phyloP scores from a whole-genome alignment of 2,113 vertebrate species.

The Dunckerocampus dactyliophorus region DNA sequence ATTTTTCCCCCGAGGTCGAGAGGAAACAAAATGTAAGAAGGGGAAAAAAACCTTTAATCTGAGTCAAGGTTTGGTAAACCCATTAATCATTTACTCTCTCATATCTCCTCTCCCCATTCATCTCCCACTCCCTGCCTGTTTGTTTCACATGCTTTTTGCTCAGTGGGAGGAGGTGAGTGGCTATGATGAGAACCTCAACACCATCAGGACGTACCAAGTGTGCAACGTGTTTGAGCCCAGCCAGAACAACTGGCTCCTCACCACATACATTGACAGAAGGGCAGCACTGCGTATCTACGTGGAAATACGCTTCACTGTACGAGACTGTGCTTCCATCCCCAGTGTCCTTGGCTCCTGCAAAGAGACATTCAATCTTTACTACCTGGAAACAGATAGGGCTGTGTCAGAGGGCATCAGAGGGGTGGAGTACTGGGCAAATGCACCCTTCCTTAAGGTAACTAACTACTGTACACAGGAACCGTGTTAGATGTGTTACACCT shows the following conservation, averaged over 20 bases:
- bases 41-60: conserved; percentile 60
- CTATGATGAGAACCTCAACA: conserved; percentile 95
- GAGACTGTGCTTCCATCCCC: conserved; percentile 97
- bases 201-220: conserved; percentile 96
- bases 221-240: conserved; percentile 98
- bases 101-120: conserved; percentile 11
- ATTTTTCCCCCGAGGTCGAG: conserved; percentile 36
- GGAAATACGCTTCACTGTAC: conserved; percentile 97
- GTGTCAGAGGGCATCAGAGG: conserved; percentile 84
- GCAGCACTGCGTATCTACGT: conserved; percentile 92
- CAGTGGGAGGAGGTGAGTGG: conserved; percentile 98
- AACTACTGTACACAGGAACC: too few species aligned
- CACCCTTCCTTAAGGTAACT: conserved; percentile 89
- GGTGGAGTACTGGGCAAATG: conserved; percentile 88
- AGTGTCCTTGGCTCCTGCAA: conserved; percentile 96
- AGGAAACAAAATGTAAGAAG: conserved; percentile 29
- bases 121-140: not conserved
- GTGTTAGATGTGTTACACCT: too few species aligned
- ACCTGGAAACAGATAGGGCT: conserved; percentile 89
- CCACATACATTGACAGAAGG: conserved; percentile 88
- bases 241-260: conserved; percentile 99
- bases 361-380: conserved; percentile 98
- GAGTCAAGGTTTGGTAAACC: conserved; percentile 61
- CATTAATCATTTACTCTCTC: conserved; percentile 63
- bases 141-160: not conserved